phyloP scores from a whole-genome alignment of 2,797 vertebrate species.

The Lacerta agilis region DNA sequence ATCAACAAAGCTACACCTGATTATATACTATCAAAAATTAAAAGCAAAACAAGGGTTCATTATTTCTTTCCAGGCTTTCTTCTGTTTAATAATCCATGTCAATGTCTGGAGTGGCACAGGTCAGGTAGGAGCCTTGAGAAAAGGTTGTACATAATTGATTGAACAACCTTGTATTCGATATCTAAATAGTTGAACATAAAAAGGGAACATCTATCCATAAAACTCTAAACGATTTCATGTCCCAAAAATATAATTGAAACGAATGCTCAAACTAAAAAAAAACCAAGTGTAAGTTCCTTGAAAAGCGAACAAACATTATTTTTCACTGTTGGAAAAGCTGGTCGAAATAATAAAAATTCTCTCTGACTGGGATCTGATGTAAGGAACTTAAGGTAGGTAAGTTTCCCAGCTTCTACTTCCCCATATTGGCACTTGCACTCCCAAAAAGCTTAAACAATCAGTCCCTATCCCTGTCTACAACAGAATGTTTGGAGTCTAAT shows the following conservation, averaged over 20 bases:
- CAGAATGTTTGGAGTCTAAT: too few relatives aligned
- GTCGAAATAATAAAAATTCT: constrained; percentile 8
- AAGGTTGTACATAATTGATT: constrained; percentile 57
- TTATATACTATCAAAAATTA: constrained; percentile 13
- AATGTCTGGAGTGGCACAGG: constrained; percentile 10
- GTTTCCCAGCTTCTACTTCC: too few relatives aligned
- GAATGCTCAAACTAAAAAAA: constrained; percentile 51
- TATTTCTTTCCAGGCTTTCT: constrained; percentile 34
- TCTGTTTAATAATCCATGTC: constrained; percentile 39
- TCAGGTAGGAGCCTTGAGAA: constrained; percentile 29
- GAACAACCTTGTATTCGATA: constrained; percentile 44
- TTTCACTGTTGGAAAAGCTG: constrained; percentile 50
- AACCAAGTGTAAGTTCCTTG: constrained; percentile 49
- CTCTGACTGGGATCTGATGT: background rate
- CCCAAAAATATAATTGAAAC: constrained; percentile 50
- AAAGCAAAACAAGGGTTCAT: background rate
- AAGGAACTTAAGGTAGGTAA: background rate
- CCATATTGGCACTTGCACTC: too few relatives aligned
- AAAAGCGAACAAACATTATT: constrained; percentile 55
- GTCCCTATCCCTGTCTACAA: too few relatives aligned
- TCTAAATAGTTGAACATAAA: constrained; percentile 5
- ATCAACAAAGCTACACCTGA: background rate
- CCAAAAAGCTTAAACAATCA: background rate
- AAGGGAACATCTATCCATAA: constrained; percentile 35
- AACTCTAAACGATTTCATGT: constrained; percentile 52